Evolutionary conservation across 2,113 vertebrate species (phyloP).

Genomic region (Orthonyx spaldingii): DNA sequence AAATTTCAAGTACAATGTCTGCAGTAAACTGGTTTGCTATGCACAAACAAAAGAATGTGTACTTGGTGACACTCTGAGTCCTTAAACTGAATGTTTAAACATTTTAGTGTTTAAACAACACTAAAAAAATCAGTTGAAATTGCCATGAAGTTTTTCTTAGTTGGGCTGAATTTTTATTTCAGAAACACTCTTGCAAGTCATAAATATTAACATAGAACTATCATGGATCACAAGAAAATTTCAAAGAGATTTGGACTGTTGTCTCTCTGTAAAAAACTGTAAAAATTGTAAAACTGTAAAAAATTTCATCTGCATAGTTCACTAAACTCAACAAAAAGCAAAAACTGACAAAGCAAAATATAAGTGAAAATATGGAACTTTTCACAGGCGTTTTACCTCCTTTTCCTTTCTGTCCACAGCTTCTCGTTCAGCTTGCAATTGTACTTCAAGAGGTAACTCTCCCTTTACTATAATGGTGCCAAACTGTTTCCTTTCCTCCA

Average conservation of each 20-base stretch:
- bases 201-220: background rate
- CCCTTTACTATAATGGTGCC: conserved; percentile 69
- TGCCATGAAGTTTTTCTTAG: background rate
- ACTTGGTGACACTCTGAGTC: background rate
- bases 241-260: background rate
- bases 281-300: background rate
- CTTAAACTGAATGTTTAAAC: background rate
- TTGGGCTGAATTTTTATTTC: background rate
- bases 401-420: conserved; percentile 96
- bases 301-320: background rate
- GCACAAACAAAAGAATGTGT: background rate
- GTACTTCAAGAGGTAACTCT: conserved; percentile 84
- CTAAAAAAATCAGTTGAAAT: background rate
- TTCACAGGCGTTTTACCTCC: conserved; percentile 78
- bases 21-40: background rate
- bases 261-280: background rate
- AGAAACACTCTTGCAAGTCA: background rate
- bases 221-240: background rate
- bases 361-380: background rate
- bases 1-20: background rate
- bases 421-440: conserved; percentile 92
- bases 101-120: background rate
- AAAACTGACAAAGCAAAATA: background rate
- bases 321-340: background rate
- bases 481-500: conserved; percentile 82